These are phyloP conservation scores for Pedetes capensis DNA, from an alignment of 2,113 vertebrate genomes.

Conservation along the genomic window DNA sequence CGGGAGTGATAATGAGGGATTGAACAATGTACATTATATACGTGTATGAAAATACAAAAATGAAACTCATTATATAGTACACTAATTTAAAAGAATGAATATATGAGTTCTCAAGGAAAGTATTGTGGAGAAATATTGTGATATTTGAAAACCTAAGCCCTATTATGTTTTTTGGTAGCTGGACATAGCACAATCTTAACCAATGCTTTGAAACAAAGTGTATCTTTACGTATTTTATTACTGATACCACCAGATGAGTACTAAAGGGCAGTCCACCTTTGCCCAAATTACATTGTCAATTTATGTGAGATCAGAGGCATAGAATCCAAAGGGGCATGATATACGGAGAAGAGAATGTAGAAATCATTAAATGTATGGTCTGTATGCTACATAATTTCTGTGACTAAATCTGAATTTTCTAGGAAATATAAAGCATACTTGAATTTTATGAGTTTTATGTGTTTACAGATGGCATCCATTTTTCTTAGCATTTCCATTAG, in stretches of 20 bases:
- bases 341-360: background rate
- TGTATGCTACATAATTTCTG: background rate
- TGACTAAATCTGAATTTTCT: conserved; percentile 18
- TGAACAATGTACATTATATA: too few species aligned
- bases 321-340: background rate
- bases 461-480: background rate
- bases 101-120: background rate
- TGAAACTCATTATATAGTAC: background rate
- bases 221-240: background rate
- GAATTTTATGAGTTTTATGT: background rate
- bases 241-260: background rate
- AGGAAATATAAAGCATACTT: conserved; percentile 18
- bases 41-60: too few species aligned
- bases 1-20: too few species aligned
- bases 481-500: background rate
- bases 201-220: background rate
- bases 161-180: background rate
- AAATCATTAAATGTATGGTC: background rate
- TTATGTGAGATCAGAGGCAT: background rate
- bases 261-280: background rate
- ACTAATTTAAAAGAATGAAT: background rate
- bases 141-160: background rate
- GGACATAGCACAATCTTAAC: background rate
- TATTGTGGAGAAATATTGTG: background rate
- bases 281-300: background rate